Conservation (phyloP, 37 sponge, comb jelly and placozoan genomes). For the Agelas oroides region DNA sequence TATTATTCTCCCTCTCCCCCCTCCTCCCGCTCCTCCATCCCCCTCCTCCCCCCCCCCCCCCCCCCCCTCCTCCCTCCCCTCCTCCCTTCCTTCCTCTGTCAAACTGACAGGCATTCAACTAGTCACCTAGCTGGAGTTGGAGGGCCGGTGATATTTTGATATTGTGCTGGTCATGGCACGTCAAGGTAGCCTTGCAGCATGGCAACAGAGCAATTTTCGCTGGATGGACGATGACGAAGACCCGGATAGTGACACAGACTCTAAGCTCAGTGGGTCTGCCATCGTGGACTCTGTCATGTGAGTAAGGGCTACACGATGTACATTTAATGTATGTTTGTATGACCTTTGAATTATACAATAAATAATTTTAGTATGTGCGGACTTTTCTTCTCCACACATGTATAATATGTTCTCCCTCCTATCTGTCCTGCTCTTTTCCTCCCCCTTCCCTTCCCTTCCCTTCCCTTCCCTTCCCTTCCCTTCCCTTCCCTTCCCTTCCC, state of each 20-base stretch:
- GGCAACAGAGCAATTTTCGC: slow-evolving; percentile 20
- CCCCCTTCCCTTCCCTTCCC: not conserved
- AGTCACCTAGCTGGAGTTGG: too few relatives aligned
- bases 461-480: not conserved
- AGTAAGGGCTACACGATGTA: slow-evolving; percentile 19
- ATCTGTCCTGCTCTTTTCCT: not conserved
- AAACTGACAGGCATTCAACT: too few relatives aligned
- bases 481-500: not conserved
- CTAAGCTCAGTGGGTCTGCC: slow-evolving; percentile 65
- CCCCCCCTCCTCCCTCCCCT: too few relatives aligned
- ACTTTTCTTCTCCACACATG: not conserved
- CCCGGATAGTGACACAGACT: slow-evolving; percentile 71
- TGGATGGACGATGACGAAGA: slow-evolving; percentile 68
- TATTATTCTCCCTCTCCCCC: too few relatives aligned
- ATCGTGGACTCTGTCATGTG: slow-evolving; percentile 74
- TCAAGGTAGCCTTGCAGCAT: not conserved
- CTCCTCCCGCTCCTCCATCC: too few relatives aligned
- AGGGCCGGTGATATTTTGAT: too few relatives aligned
- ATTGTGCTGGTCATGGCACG: not conserved
- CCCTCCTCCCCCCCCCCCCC: too few relatives aligned
- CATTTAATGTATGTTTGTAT: not conserved
- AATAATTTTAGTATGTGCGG: not conserved
- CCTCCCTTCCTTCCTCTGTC: too few relatives aligned
- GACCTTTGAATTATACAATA: not conserved
- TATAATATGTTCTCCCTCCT: not conserved